Evolutionary conservation across 2,888 invertebrate genomes (phyloP), one percentile per base, ranked within the genome.

Genomic region (Stenotaenia linearis): DNA sequence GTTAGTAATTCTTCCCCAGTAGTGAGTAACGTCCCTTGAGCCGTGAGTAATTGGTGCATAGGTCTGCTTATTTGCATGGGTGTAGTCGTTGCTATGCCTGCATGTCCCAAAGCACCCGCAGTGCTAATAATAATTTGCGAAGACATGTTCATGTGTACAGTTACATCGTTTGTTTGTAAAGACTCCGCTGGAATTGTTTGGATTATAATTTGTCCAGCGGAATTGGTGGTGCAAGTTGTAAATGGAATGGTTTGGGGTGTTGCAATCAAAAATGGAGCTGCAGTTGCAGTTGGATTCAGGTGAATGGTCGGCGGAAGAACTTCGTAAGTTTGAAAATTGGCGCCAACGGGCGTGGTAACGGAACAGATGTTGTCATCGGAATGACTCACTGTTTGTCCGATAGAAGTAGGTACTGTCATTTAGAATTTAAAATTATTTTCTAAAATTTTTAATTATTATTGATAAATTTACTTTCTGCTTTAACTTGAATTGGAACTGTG

Each of bases 201-300:
- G 18, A 82, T 85, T 75, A 86, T 85, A 79, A 86, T 86, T 81
- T 85, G 85, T 78, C 85, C 84, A n/a, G 84, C 77, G 21, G 82
- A 77, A 40, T 81, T 79, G 15, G 81, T 32, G 5, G 75, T 23
- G 45, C 75, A 56, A 9, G 81, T 81, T 37, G 82, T 77, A n/a
- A 81, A 80, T 15, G 82, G 82, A 35, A 82, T 79, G 35, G 82
- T 56, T 23, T 79, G 79, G 45, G 81, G 74, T 61, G 81, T 78
- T 6, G 82, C 77, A n/a, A 82, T 69, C 5, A 82, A 78, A 78
- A 82, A 82, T 10, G 81, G 78, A 18, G 80, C 81, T 12, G 82
- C 80, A 78, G 80, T 82, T n/a, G 61, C 75, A 75, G 32, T n/a
- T 9, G 80, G 21, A 21, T 81, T 61, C 6, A 82, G 50, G 15